Evolutionary conservation across 2,113 vertebrate species (phyloP).

Genomic region (Coptodon rendalli): DNA sequence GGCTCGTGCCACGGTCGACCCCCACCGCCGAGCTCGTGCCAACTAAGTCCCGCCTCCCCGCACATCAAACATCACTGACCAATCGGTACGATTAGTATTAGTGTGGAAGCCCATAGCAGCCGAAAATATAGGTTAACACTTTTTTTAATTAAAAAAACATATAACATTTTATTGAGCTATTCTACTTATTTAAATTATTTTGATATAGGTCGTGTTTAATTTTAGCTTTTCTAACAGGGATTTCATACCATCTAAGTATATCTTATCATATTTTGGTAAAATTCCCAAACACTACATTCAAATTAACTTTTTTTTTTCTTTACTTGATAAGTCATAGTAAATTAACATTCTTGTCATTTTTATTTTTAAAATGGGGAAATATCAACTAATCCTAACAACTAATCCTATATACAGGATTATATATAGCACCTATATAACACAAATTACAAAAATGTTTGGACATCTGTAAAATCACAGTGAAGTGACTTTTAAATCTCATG

Average conservation of each 20-base stretch:
- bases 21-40: not conserved
- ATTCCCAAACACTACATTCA: not conserved
- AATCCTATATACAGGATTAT: not conserved
- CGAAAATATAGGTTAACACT: not conserved
- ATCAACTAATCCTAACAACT: not conserved
- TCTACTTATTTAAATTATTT: not conserved
- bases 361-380: not conserved
- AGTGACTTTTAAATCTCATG: not conserved
- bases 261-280: not conserved
- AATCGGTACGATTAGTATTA: not conserved
- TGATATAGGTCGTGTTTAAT: not conserved
- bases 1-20: not conserved
- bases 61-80: not conserved
- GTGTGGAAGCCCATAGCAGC: not conserved
- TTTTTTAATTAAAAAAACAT: not conserved
- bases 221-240: not conserved
- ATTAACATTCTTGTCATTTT: not conserved
- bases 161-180: not conserved
- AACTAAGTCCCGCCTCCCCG: not conserved
- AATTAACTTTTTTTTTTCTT: not conserved
- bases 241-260: not conserved
- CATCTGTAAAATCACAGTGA: not conserved
- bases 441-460: not conserved
- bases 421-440: not conserved
- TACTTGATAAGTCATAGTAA: not conserved